These are phyloP conservation scores for Arremon brunneinucha DNA, from an alignment of 2,797 vertebrate species.

Conservation along the genomic window DNA sequence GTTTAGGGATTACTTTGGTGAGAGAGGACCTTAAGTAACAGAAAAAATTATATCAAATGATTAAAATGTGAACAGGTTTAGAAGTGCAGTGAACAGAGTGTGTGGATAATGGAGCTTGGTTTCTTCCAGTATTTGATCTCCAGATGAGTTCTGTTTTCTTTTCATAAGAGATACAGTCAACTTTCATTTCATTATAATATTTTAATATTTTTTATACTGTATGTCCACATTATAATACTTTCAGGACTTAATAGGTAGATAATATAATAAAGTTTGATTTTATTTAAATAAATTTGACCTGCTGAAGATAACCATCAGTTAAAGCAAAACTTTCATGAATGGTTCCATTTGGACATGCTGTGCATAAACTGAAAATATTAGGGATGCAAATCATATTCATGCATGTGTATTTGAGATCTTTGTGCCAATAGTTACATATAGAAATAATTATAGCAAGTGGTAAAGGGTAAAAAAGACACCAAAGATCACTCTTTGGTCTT, in stretches of 20 bases:
- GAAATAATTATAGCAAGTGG: neutral
- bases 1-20: accelerated
- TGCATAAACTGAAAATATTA: neutral
- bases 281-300: neutral
- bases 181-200: neutral
- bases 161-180: neutral
- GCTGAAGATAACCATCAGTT: neutral
- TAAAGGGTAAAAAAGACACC: neutral
- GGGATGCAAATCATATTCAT: neutral
- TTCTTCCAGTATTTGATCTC: neutral
- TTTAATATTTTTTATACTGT: neutral
- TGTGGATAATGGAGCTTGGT: neutral
- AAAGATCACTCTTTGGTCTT: neutral
- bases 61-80: neutral
- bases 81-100: neutral
- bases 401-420: neutral
- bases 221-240: neutral
- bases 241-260: neutral
- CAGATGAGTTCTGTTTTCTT: neutral
- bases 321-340: neutral
- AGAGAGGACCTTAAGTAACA: neutral
- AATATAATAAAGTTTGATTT: neutral
- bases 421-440: neutral
- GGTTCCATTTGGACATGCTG: neutral
- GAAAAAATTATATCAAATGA: neutral